Percentiles rank a stretch among this genome's conserved stretches.
phyloP scores from a whole-genome alignment of 2,797 vertebrate genomes.

The Phaenicophaeus curvirostris region DNA sequence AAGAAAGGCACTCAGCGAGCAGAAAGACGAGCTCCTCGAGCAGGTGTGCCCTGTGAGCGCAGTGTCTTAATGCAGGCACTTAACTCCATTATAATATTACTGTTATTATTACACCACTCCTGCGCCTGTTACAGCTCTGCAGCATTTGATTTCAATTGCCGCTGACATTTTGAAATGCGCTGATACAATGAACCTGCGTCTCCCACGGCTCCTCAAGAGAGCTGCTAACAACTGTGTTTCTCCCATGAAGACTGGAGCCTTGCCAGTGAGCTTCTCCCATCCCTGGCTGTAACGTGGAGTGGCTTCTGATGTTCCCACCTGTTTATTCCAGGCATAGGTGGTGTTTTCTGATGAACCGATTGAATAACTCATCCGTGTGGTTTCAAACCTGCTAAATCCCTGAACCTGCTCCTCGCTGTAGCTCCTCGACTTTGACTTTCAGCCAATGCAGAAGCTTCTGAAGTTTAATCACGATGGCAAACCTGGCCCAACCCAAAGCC shows the following conservation, averaged over 20 bases:
- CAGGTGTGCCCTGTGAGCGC: not conserved
- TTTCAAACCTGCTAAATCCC: not conserved
- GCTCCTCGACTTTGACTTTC: not conserved
- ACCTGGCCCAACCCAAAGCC: not conserved
- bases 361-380: not conserved
- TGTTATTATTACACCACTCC: not conserved
- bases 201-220: not conserved
- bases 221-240: not conserved
- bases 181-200: not conserved
- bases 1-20: not conserved
- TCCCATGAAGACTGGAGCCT: not conserved
- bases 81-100: slow-evolving; percentile 19
- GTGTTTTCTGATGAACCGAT: not conserved
- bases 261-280: not conserved
- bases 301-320: not conserved
- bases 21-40: not conserved
- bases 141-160: slow-evolving; percentile 18
- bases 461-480: not conserved
- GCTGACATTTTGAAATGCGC: slow-evolving; percentile 34
- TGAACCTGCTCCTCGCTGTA: not conserved
- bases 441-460: not conserved
- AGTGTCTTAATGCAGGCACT: slow-evolving; percentile 1
- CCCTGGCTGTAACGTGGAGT: not conserved
- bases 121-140: not conserved
- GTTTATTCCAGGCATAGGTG: not conserved